Evolutionary conservation across 2,113 vertebrate species (phyloP), one percentile per base, ranked within the genome.

Genomic region (Bombycilla garrulus): DNA sequence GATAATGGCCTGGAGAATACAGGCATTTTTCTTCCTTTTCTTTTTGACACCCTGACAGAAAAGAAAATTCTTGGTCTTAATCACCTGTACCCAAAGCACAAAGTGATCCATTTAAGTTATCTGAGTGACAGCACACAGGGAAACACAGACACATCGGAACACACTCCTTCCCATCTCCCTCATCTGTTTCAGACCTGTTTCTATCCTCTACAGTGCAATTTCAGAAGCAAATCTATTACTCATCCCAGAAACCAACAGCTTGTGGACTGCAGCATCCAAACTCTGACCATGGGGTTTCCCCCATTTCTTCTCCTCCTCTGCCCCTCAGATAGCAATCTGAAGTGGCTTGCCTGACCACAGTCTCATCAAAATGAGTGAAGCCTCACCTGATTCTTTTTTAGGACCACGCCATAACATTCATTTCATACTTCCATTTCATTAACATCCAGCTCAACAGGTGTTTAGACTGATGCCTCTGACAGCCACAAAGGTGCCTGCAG

Each of bases 101-200:
- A 33, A 50, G 35, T 50, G 40, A 85, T 79, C 24, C 12, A 40
- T 82, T 82, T 57, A 62, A 88, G 60, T 86, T 57, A 19, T 14
- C n/a, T 36, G 61, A 94, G 54, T 67, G 90, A 58, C 73, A 74
- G 31, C 23, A 79, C n/a, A 28, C 9, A 19, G 35, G 29, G 38
- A 65, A 42, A 76, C 28, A 69, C 31, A 57, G 19, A 47, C 19
- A 58, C 64, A 90, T n/a, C 48, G 79, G 11, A 86, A 74, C 22
- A 72, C 31, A 47, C 47, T 79, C 14, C 0, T 18, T 20, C 40
- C 47, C 2, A 0, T 35, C 5, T 50, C 3, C 1, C 15, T 91
- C 40, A n/a, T 20, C 69, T 70, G 31, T 3, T 81, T 40, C 12
- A 56, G 40, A 18, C 33, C 40, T 53, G 26, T 17, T 72, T 62